phyloP scores from a whole-genome alignment of 2,888 invertebrate genomes.

The Ecliptopera silaceata region DNA sequence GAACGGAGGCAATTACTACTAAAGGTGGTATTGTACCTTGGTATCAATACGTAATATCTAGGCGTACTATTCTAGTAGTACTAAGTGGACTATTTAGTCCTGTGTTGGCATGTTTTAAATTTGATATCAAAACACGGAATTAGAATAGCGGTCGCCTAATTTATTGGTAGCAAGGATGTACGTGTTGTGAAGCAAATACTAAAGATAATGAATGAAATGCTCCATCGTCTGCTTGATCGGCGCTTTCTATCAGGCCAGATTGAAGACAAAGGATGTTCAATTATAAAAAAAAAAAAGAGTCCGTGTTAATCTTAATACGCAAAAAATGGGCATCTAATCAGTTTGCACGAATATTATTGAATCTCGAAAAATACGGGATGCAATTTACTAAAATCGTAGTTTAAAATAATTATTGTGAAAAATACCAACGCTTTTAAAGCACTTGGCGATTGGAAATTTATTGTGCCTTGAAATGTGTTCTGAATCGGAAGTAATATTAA shows the following conservation, averaged over 20 bases:
- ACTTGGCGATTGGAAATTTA: constrained; percentile 1
- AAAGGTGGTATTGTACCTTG: not conserved
- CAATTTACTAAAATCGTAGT: not conserved
- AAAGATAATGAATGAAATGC: constrained; percentile 2
- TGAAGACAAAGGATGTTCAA: too few species aligned
- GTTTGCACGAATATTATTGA: constrained; percentile 6
- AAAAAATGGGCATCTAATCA: not conserved
- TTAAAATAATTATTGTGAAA: not conserved
- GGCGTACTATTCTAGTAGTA: too few species aligned
- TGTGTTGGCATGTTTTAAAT: too few species aligned
- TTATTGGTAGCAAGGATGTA: too few species aligned
- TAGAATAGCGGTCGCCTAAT: too few species aligned
- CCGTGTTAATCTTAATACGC: too few species aligned
- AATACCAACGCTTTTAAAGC: constrained; percentile 10
- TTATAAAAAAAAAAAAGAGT: too few species aligned
- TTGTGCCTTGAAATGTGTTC: constrained; percentile 34
- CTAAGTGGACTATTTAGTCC: too few species aligned
- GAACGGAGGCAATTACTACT: constrained; percentile 84
- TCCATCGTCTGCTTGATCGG: too few species aligned
- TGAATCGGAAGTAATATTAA: constrained; percentile 14
- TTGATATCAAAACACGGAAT: too few species aligned
- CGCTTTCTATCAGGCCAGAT: too few species aligned
- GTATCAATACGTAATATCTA: not conserved
- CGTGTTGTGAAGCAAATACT: constrained; percentile 5
- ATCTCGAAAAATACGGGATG: constrained; percentile 8